Conservation (phyloP, 2,113 vertebrate genomes). For the Spea multiplicata region DNA sequence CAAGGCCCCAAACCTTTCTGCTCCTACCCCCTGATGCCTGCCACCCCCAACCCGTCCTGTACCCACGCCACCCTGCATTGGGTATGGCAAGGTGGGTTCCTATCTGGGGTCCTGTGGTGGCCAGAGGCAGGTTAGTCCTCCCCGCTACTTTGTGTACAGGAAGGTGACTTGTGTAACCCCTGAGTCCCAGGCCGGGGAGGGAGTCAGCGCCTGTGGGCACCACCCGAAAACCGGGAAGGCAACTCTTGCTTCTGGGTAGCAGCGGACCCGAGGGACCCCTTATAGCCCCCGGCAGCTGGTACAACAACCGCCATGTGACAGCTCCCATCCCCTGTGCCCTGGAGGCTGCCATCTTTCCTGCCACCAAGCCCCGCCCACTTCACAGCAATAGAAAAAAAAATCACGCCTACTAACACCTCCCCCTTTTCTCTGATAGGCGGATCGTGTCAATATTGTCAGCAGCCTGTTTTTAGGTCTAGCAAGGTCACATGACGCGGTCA, state of each 20-base stretch:
- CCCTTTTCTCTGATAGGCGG: neutral
- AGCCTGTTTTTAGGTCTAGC: neutral
- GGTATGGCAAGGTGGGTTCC: neutral
- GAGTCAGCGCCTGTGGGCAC: neutral
- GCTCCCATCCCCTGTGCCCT: neutral
- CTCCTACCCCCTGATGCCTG: constrained; percentile 3
- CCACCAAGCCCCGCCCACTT: neutral
- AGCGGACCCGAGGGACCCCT: neutral
- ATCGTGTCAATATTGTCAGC: too few relatives aligned
- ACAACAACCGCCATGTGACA: constrained; percentile 10
- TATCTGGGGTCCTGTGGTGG: neutral
- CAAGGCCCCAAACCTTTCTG: constrained; percentile 62
- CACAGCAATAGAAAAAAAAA: too few relatives aligned
- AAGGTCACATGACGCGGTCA: neutral
- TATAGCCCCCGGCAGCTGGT: neutral
- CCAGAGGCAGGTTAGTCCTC: neutral
- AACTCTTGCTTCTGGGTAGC: neutral
- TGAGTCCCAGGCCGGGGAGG: neutral
- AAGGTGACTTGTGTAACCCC: neutral
- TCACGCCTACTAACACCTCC: neutral
- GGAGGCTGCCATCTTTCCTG: constrained; percentile 31
- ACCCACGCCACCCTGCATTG: constrained; percentile 1
- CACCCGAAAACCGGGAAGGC: constrained; percentile 12
- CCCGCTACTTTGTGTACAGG: neutral
- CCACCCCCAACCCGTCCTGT: constrained; percentile 23